These are phyloP conservation scores for Ichneumon xanthorius DNA, from an alignment of 2,888 invertebrate genomes.

Conservation along the genomic window DNA sequence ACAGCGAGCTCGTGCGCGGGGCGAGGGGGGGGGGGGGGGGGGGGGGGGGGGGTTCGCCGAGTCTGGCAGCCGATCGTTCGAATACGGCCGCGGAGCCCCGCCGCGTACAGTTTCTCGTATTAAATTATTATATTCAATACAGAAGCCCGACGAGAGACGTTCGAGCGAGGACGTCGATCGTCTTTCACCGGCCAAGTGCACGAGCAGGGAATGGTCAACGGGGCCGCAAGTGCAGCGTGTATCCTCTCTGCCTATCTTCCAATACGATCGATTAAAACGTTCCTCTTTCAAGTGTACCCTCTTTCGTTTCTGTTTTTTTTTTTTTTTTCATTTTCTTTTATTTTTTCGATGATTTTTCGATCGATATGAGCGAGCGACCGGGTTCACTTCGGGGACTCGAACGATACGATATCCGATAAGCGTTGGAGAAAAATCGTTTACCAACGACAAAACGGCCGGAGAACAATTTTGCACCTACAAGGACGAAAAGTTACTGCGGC, in stretches of 20 bases:
- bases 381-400: no score
- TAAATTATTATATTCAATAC: constrained; percentile 56
- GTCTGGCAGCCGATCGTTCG: not conserved
- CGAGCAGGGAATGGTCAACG: not conserved
- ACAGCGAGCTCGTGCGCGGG: constrained; percentile 31
- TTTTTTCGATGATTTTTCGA: constrained; percentile 44
- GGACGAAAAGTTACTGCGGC: constrained; percentile 1
- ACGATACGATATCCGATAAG: constrained; percentile 41
- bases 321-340: not conserved
- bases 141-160: constrained; percentile 29
- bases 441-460: not conserved
- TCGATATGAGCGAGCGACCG: constrained; percentile 42
- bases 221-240: constrained; percentile 49
- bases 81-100: constrained; percentile 22
- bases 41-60: not conserved
- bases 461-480: constrained; percentile 29
- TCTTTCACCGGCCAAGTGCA: constrained; percentile 35
- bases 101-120: constrained; percentile 33
- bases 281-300: constrained; percentile 18
- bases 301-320: constrained; percentile 20
- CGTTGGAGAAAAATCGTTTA: constrained; percentile 25
- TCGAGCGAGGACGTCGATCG: constrained; percentile 39
- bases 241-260: constrained; percentile 35
- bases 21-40: not conserved
- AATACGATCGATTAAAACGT: constrained; percentile 59